Evolutionary conservation across 2,888 invertebrate genomes (phyloP), one percentile per base, ranked within the genome.

Genomic region (Epirrhoe tristata): DNA sequence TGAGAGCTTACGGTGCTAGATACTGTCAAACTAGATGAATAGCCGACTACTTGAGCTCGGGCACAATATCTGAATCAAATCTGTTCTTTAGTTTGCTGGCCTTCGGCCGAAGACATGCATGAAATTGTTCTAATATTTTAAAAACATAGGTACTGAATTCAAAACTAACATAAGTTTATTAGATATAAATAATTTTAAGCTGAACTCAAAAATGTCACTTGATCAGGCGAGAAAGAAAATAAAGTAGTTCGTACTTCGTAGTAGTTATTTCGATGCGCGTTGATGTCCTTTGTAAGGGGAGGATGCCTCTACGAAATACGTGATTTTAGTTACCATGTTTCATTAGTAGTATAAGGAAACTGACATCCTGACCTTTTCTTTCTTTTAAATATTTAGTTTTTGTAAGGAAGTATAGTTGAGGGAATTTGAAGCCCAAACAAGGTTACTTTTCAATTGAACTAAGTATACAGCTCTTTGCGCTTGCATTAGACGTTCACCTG

Each of bases 11-110:
- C 81, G 77, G 79, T 77, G 74, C 70, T 73, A 72, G 70, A 76
- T 81, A 82, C 76, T 81, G 85, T 83, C 86, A 83, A 86, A 87
- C 87, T 85, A 82, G 85, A 84, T 82, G 79, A 77, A 81, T 76
- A 75, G 7, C 17, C n/a, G 43, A 46, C 46, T 14, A 14, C 46
- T 14, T 3, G 32, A 32, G 31, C 24, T 32, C 46, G 34, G 51
- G 6, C 12, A 51, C 34, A 10, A 6, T 36, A 14, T 34, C 52
- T 39, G 51, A 32, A 31, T 56, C 34, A 51, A 52, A 57, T 31
- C 48, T 46, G 34, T 58, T 52, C 46, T 31, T 52, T 48, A 64
- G 39, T 62, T 63, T 58, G 64, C 43, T 60, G 59, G 46, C 66
- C 69, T 71, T 69, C 66, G 54, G 39, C 12, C 36, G 34, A 52